These are phyloP conservation scores for Brenthis ino DNA, from an alignment of 2,888 invertebrate species.

Conservation along the genomic window DNA sequence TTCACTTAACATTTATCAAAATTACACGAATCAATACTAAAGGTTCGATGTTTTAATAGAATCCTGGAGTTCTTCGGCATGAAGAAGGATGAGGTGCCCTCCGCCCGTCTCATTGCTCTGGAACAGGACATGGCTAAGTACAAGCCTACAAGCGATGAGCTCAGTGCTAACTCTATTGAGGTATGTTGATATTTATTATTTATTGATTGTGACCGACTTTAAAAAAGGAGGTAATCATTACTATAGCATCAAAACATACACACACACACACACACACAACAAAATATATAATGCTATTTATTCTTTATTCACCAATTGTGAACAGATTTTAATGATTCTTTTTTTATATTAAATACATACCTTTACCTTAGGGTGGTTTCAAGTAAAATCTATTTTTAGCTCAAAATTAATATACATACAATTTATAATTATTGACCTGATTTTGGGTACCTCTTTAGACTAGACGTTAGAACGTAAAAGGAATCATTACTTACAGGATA, in stretches of 20 bases:
- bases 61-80: slow-evolving; percentile 99
- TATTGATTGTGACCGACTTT: background rate
- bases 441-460: too few species aligned
- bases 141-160: slow-evolving; percentile 91
- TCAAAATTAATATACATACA: too few species aligned
- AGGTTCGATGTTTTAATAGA: slow-evolving; percentile 63
- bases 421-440: too few species aligned
- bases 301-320: too few species aligned
- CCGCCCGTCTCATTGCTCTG: slow-evolving; percentile 94
- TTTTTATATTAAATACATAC: too few species aligned
- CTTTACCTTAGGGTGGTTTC: too few species aligned
- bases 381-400: too few species aligned
- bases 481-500: too few species aligned
- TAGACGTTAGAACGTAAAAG: too few species aligned
- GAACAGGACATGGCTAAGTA: slow-evolving; percentile 99
- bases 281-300: too few species aligned
- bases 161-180: slow-evolving; percentile 86
- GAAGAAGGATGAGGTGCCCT: slow-evolving; percentile 95
- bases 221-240: background rate
- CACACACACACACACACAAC: too few species aligned
- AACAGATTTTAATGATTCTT: too few species aligned
- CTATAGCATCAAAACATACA: background rate
- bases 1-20: background rate
- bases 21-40: background rate
- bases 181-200: slow-evolving; percentile 48